These are phyloP conservation scores for Corbicula japonica DNA, from an alignment of 2,888 invertebrate species.

Conservation along the genomic window DNA sequence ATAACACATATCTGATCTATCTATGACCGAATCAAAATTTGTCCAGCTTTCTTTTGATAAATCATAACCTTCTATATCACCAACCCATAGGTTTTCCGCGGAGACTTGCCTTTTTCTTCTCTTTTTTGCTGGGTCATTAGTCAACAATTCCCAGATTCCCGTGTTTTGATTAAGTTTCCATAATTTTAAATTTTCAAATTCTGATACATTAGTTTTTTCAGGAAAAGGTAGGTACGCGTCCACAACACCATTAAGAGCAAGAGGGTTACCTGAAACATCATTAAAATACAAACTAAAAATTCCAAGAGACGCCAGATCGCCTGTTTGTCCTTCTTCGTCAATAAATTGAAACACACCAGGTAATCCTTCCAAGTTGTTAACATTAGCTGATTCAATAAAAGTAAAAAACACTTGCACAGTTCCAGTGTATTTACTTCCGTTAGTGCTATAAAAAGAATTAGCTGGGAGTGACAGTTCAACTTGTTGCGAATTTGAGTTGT, in stretches of 20 bases:
- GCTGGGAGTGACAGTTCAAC: constrained; percentile 8
- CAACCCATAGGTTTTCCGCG: not conserved
- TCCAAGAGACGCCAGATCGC: constrained; percentile 7
- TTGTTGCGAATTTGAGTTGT: not conserved
- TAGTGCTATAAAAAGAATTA: not conserved
- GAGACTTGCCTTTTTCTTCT: not conserved
- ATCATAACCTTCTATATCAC: not conserved
- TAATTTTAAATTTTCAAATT: constrained; percentile 6
- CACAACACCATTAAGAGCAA: constrained; percentile 6
- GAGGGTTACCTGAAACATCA: constrained; percentile 9
- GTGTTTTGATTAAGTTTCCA: constrained; percentile 13
- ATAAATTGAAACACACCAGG: constrained; percentile 10
- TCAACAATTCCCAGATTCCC: constrained; percentile 16
- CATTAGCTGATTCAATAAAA: constrained; percentile 19
- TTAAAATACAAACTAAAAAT: constrained; percentile 17
- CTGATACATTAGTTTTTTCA: too few relatives aligned
- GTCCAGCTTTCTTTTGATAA: not conserved
- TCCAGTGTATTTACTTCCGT: constrained; percentile 9
- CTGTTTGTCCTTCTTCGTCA: constrained; percentile 12
- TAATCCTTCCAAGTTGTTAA: not conserved
- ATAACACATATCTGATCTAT: not conserved
- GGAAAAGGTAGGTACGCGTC: not conserved
- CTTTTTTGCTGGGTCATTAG: not conserved
- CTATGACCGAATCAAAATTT: not conserved
- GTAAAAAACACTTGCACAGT: constrained; percentile 3